These are phyloP conservation scores for Trissolcus basalis DNA, from an alignment of 1,140 invertebrate species.

Conservation along the genomic window DNA sequence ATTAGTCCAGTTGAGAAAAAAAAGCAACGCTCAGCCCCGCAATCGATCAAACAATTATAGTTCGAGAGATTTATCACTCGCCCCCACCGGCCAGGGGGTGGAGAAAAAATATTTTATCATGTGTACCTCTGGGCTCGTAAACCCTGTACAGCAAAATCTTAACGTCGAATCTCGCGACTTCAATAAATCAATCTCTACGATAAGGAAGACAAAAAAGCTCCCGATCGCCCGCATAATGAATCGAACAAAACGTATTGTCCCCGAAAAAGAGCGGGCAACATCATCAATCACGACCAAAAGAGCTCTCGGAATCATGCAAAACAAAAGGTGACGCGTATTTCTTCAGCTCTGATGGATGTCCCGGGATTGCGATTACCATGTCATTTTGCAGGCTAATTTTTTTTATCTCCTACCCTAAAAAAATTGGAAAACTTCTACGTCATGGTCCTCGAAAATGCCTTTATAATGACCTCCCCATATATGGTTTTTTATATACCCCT, in stretches of 20 bases:
- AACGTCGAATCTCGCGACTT: conserved; percentile 27
- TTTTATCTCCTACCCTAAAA: conserved; percentile 5
- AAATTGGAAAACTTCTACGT: too few relatives aligned
- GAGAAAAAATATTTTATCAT: conserved; percentile 34
- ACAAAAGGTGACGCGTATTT: conserved; percentile 36
- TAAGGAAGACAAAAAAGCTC: conserved; percentile 17
- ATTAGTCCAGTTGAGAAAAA: too few relatives aligned
- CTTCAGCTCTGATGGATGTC: conserved; percentile 43
- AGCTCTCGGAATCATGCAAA: conserved; percentile 43
- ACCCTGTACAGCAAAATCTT: conserved; percentile 24
- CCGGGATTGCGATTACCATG: conserved; percentile 43
- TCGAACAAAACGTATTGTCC: conserved; percentile 51
- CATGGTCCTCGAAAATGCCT: conserved; percentile 17
- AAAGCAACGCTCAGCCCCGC: background rate
- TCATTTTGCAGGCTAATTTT: conserved; percentile 26
- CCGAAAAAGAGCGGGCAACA: conserved; percentile 26
- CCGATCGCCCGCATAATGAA: conserved; percentile 46
- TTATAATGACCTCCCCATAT: too few relatives aligned
- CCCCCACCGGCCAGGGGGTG: background rate
- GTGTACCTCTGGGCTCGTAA: background rate
- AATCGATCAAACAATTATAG: conserved; percentile 45
- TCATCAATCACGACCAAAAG: conserved; percentile 43
- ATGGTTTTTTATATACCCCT: too few relatives aligned
- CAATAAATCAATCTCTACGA: conserved; percentile 40
- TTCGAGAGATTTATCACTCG: conserved; percentile 32